Conservation (phyloP, 2,797 vertebrate species). For the Melanitta fusca region DNA sequence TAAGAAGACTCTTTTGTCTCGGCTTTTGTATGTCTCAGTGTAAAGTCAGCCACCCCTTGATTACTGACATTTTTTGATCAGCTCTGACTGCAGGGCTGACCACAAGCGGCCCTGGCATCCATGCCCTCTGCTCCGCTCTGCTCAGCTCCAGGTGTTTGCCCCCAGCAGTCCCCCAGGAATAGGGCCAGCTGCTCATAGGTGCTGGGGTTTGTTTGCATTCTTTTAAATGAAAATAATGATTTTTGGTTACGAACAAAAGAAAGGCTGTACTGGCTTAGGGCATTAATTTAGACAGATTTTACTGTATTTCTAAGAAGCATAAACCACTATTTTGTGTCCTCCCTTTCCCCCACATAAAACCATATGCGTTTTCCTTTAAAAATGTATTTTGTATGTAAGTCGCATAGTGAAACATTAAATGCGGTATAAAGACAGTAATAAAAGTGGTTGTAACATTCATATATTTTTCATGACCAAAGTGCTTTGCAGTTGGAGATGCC, state of each 20-base stretch:
- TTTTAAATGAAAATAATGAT: background rate
- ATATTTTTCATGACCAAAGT: slow-evolving; percentile 39
- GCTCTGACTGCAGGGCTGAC: background rate
- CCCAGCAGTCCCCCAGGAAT: background rate
- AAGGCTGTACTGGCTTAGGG: background rate
- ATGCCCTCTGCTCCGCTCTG: background rate
- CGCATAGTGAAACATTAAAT: slow-evolving; percentile 43
- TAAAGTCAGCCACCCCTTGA: background rate
- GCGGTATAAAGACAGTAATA: background rate
- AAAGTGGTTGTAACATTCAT: slow-evolving; percentile 51
- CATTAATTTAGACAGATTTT: background rate
- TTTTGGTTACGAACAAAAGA: background rate
- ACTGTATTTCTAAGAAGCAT: background rate
- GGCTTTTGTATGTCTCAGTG: background rate
- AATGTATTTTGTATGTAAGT: slow-evolving; percentile 46
- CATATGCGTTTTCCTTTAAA: slow-evolving; percentile 26
- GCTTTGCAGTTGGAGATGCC: background rate
- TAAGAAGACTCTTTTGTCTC: background rate
- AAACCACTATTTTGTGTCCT: background rate
- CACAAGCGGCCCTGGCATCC: background rate
- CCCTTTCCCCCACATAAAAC: slow-evolving; percentile 23
- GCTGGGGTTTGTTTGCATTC: background rate
- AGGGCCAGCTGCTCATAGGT: background rate
- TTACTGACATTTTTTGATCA: background rate
- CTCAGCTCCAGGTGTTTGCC: background rate